A percentile compares a stretch with the other conserved stretches of the same genome.
phyloP scores from a whole-genome alignment of 1,140 invertebrate species.

The Arctopsyche grandis region DNA sequence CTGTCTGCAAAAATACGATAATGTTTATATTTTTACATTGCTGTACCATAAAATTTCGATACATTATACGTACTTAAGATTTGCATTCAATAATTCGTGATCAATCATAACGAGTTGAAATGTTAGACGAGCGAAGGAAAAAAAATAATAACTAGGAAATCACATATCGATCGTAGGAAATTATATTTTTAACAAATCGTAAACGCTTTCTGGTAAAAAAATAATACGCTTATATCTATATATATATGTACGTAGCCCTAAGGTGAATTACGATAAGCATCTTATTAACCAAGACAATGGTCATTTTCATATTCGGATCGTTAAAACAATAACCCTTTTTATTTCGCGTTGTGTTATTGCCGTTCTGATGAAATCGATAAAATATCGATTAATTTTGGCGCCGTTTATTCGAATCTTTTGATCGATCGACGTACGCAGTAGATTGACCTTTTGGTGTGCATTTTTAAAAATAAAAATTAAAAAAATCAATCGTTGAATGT shows the following conservation, averaged over 20 bases:
- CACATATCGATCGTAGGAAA: background rate
- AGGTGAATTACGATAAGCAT: slow-evolving; percentile 7
- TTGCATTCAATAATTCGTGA: background rate
- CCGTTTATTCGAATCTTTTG: background rate
- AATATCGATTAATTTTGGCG: slow-evolving; percentile 6
- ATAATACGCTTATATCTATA: background rate
- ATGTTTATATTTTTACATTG: background rate
- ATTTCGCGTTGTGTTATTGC: background rate
- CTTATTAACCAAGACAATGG: slow-evolving; percentile 21
- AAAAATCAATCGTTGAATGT: no score
- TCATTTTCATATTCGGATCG: background rate
- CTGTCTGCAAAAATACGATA: background rate
- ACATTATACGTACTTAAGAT: background rate
- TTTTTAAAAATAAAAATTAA: no score
- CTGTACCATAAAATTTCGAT: background rate
- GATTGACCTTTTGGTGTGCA: no score
- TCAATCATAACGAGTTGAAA: background rate
- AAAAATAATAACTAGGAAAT: slow-evolving; percentile 12
- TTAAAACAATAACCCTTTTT: slow-evolving; percentile 26
- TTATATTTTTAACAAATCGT: slow-evolving; percentile 3
- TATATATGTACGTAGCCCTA: background rate
- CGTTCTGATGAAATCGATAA: slow-evolving; percentile 1
- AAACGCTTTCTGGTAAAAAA: background rate
- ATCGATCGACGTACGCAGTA: no score
- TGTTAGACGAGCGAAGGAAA: background rate